phyloP scores from a whole-genome alignment of 2,797 vertebrate genomes.

The Squalus acanthias region DNA sequence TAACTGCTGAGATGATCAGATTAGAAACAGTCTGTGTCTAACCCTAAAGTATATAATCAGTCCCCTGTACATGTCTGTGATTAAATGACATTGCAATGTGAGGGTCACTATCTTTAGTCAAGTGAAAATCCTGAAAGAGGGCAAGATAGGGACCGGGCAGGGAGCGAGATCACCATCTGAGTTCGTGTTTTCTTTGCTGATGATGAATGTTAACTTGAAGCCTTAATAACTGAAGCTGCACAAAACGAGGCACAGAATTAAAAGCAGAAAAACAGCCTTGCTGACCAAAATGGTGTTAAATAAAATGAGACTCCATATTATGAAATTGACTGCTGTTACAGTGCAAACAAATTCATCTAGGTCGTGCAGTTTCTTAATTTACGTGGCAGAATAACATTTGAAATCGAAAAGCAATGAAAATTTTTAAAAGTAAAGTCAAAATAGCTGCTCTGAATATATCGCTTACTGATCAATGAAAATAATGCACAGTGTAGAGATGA shows the following conservation, averaged over 20 bases:
- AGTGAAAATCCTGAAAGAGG: not conserved
- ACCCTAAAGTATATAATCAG: not conserved
- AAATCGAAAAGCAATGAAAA: not conserved
- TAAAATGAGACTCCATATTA: not conserved
- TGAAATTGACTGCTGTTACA: not conserved
- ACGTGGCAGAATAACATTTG: not conserved
- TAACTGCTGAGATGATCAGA: not conserved
- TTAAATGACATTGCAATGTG: not conserved
- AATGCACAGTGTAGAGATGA: not conserved
- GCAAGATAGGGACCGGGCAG: not conserved
- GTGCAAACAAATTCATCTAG: not conserved
- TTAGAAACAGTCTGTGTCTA: not conserved
- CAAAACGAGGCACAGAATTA: too few relatives aligned
- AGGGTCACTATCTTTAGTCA: not conserved
- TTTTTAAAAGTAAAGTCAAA: not conserved
- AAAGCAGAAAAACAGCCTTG: not conserved
- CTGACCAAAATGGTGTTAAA: not conserved
- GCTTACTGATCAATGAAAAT: not conserved
- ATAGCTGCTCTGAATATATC: not conserved
- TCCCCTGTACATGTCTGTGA: not conserved
- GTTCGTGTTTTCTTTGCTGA: not conserved
- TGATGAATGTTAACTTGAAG: not conserved
- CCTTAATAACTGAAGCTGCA: too few relatives aligned
- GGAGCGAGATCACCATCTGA: too few relatives aligned
- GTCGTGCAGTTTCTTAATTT: not conserved